Evolutionary conservation across 2,888 invertebrate genomes (phyloP).

Genomic region (Sarcophaga subvicina): DNA sequence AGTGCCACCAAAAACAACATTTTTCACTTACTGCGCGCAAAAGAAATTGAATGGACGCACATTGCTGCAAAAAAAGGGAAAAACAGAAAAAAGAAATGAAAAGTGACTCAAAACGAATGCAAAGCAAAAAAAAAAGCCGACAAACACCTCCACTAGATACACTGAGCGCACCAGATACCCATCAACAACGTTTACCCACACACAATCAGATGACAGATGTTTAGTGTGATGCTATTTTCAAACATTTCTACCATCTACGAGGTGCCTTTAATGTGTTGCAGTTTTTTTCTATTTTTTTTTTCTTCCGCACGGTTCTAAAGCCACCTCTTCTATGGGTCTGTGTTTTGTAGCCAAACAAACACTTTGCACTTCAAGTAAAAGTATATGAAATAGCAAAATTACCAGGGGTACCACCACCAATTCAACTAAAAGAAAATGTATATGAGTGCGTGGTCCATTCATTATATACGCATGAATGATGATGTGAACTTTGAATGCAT

Average conservation of each 20-base stretch:
- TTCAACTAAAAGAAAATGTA: too few relatives aligned
- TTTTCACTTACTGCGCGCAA: not conserved
- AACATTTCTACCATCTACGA: too few relatives aligned
- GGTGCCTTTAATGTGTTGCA: too few relatives aligned
- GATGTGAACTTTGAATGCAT: not conserved
- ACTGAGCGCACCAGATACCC: not conserved
- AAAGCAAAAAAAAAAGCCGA: not conserved
- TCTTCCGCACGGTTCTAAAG: too few relatives aligned
- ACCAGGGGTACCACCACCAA: constrained; percentile 12
- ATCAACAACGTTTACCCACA: not conserved
- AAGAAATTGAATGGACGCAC: not conserved
- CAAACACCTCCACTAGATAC: not conserved
- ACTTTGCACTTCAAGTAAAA: constrained; percentile 56
- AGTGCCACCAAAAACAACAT: not conserved
- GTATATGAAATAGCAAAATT: constrained; percentile 41
- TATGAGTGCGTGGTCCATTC: too few relatives aligned
- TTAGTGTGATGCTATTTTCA: too few relatives aligned
- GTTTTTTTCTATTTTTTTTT: too few relatives aligned
- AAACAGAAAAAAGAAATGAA: not conserved
- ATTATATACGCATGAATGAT: not conserved
- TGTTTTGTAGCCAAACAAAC: constrained; percentile 39
- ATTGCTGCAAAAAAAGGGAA: not conserved
- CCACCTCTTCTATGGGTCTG: too few relatives aligned
- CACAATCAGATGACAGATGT: not conserved
- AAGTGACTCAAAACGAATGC: not conserved